Percentiles rank a stretch among this genome's conserved stretches.
These are phyloP conservation scores for Lochmaea capreae DNA, from an alignment of 2,888 invertebrate genomes.

Conservation along the genomic window DNA sequence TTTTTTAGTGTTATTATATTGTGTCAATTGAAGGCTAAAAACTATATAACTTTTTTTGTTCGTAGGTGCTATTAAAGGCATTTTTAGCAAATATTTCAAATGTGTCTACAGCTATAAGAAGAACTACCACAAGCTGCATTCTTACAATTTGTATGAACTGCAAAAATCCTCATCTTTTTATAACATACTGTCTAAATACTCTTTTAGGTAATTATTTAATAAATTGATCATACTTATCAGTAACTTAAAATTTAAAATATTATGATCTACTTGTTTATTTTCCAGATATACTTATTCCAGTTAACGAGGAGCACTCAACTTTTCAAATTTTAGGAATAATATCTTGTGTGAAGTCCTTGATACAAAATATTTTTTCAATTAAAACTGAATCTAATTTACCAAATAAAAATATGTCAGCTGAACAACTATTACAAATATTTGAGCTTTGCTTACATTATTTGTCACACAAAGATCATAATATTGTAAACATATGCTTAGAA, in stretches of 20 bases:
- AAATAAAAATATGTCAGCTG: constrained; percentile 28
- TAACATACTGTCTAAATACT: constrained; percentile 75
- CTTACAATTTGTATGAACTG: constrained; percentile 83
- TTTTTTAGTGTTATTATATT: neutral
- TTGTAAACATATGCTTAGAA: constrained; percentile 89
- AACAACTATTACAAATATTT: constrained; percentile 69
- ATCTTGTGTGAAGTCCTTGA: constrained; percentile 73
- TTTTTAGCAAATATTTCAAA: constrained; percentile 74
- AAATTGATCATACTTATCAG: neutral
- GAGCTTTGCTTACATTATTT: constrained; percentile 81
- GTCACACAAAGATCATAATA: constrained; percentile 83
- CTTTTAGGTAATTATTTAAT: constrained; percentile 67
- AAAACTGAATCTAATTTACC: constrained; percentile 33
- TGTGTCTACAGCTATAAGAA: constrained; percentile 79
- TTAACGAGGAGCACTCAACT: constrained; percentile 62
- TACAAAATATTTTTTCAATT: constrained; percentile 68
- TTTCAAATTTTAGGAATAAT: constrained; percentile 74
- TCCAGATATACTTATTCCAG: constrained; percentile 61
- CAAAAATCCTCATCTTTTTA: constrained; percentile 76
- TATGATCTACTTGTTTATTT: constrained; percentile 13
- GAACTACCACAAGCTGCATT: constrained; percentile 85
- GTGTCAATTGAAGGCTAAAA: too few species aligned
- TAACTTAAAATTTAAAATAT: neutral
- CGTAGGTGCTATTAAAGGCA: constrained; percentile 75
- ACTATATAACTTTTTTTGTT: constrained; percentile 32